These are phyloP conservation scores for Saimiri boliviensis DNA, from an alignment of 2,113 vertebrate genomes.

Conservation along the genomic window DNA sequence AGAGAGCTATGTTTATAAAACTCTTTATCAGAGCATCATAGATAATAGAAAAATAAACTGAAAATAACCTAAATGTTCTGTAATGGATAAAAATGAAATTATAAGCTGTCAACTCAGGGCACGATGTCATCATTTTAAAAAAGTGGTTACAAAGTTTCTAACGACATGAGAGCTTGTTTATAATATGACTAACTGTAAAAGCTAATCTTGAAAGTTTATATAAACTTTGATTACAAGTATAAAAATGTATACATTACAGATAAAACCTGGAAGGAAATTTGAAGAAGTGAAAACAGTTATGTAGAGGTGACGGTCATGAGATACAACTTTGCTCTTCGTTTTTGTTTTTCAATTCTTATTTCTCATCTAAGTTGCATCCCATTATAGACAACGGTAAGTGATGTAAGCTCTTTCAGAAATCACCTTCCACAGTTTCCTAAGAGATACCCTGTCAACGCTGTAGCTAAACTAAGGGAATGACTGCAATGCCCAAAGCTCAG, in stretches of 20 bases:
- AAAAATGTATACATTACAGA: conserved; percentile 26
- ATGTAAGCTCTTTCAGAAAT: not conserved
- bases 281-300: conserved; percentile 32
- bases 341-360: not conserved
- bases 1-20: conserved; percentile 5
- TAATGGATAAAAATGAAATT: conserved; percentile 11
- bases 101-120: not conserved
- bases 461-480: not conserved
- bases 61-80: conserved; percentile 9
- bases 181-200: not conserved
- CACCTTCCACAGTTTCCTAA: not conserved
- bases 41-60: conserved; percentile 21
- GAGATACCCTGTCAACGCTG: not conserved
- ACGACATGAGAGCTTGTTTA: not conserved
- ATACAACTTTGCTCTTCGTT: not conserved
- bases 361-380: not conserved
- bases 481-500: not conserved
- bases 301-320: not conserved
- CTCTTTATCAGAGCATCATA: not conserved
- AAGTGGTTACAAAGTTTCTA: conserved; percentile 27
- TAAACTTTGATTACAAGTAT: conserved; percentile 12
- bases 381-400: not conserved
- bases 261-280: conserved; percentile 48
- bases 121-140: conserved; percentile 37
- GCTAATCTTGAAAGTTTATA: not conserved